Evolutionary conservation across 2,797 vertebrate species (phyloP).

Genomic region (Scolopax bukidnonensis): DNA sequence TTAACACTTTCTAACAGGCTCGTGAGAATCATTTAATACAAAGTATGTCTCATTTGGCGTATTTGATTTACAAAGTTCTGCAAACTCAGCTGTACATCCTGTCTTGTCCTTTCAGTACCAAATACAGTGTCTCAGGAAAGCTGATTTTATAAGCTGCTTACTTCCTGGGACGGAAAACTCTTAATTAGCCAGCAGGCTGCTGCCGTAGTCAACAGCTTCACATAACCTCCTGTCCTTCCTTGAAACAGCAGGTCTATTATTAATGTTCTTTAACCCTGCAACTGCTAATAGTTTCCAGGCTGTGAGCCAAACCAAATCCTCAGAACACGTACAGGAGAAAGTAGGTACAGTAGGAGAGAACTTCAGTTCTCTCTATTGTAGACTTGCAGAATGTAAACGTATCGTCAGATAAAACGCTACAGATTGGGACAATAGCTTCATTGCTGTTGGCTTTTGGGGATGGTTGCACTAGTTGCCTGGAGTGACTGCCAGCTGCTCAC

Average conservation of each 20-base stretch:
- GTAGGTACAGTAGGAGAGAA: neutral
- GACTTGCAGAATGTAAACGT: neutral
- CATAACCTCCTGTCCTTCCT: slow-evolving; percentile 8
- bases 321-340: rapidly evolving
- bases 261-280: slow-evolving; percentile 23
- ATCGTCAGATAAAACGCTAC: neutral
- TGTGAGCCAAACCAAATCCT: neutral
- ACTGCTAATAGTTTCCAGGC: neutral
- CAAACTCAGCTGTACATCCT: neutral
- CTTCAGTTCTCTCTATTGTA: neutral
- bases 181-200: slow-evolving; percentile 32
- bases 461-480: neutral
- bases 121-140: neutral
- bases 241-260: neutral
- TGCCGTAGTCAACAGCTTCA: neutral
- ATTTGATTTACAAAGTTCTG: neutral
- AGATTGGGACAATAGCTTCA: rapidly evolving
- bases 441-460: neutral
- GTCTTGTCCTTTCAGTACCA: neutral
- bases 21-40: neutral
- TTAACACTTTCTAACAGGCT: neutral
- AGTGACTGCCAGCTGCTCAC: neutral
- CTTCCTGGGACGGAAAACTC: slow-evolving; percentile 21
- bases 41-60: neutral
- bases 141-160: slow-evolving; percentile 58